Conservation (phyloP, 2,113 vertebrate species). For the Prinia subflava region DNA sequence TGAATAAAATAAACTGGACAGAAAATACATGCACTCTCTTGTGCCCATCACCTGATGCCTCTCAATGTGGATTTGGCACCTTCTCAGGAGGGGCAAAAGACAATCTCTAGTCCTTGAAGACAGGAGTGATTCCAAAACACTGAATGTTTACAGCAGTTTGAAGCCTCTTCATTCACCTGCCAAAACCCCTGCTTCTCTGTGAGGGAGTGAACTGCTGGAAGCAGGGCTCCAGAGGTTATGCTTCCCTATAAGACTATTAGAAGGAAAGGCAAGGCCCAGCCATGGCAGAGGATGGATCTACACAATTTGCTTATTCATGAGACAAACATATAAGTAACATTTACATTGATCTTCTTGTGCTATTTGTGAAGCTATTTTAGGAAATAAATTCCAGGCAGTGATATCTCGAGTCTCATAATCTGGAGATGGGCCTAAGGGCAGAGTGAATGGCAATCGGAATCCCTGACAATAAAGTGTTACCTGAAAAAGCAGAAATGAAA, state of each 20-base stretch:
- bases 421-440: constrained; percentile 27
- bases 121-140: neutral
- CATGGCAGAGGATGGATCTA: neutral
- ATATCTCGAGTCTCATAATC: constrained; percentile 10
- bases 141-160: neutral
- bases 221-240: neutral
- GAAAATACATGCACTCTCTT: neutral
- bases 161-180: neutral
- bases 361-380: constrained; percentile 49
- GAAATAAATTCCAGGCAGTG: constrained; percentile 47
- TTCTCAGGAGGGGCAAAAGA: neutral
- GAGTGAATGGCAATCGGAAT: constrained; percentile 45
- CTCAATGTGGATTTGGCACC: neutral
- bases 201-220: neutral
- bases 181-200: neutral
- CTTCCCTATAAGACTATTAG: neutral
- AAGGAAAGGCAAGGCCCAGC: neutral
- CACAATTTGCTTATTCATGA: neutral
- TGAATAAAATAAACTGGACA: neutral
- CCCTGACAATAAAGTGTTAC: constrained; percentile 61
- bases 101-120: neutral
- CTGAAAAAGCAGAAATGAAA: constrained; percentile 58
- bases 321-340: constrained; percentile 22
- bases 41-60: neutral
- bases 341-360: constrained; percentile 63